phyloP scores from a whole-genome alignment of 2,113 vertebrate species.

The Gambusia holbrooki region DNA sequence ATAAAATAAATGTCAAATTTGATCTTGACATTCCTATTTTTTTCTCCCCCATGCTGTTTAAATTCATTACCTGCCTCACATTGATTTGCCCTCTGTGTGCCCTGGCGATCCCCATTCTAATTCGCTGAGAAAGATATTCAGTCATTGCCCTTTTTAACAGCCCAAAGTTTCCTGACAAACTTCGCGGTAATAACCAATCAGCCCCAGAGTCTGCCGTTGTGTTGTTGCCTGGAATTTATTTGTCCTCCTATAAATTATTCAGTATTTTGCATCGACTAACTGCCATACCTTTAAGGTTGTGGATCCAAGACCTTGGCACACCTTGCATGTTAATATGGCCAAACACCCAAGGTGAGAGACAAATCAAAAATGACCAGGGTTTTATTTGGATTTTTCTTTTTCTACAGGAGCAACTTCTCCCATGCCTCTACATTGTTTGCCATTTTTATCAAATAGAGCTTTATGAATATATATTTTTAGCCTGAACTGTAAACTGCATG shows the following conservation, averaged over 20 bases:
- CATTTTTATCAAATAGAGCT: constrained; percentile 3
- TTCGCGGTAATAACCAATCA: constrained; percentile 76
- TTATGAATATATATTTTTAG: neutral
- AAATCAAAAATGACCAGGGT: constrained; percentile 49
- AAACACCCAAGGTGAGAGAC: constrained; percentile 58
- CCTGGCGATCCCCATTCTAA: constrained; percentile 58
- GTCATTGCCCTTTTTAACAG: constrained; percentile 74
- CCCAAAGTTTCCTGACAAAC: constrained; percentile 74
- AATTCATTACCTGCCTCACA: constrained; percentile 49
- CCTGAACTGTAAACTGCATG: constrained; percentile 1
- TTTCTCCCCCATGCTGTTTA: constrained; percentile 29
- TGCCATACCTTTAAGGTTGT: constrained; percentile 82
- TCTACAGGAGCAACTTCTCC: constrained; percentile 27
- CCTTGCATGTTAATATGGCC: constrained; percentile 77
- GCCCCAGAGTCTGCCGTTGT: constrained; percentile 67
- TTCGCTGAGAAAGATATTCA: constrained; percentile 74
- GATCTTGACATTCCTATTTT: constrained; percentile 41
- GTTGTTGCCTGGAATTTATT: constrained; percentile 81
- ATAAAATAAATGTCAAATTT: constrained; percentile 37
- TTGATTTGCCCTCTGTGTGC: constrained; percentile 63
- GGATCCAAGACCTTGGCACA: constrained; percentile 74
- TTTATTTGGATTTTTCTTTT: constrained; percentile 23
- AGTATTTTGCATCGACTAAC: constrained; percentile 84
- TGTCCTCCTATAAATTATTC: constrained; percentile 83
- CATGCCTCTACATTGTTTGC: constrained; percentile 5